Evolutionary conservation across 2,888 invertebrate genomes (phyloP).

Genomic region (Caenorhabditis sp.): DNA sequence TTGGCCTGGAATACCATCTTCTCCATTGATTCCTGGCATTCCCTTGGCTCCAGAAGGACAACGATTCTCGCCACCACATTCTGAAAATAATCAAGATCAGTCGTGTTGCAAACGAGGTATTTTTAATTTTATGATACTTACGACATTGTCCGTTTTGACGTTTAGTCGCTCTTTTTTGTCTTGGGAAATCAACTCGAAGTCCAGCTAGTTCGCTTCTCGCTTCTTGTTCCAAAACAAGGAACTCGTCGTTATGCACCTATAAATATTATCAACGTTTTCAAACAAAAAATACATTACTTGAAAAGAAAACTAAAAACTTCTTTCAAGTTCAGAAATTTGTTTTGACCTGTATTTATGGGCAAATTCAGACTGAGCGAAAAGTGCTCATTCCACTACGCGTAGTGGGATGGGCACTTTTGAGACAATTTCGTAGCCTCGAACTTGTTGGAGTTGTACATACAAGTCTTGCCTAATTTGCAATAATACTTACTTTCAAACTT

Average conservation of each 20-base stretch:
- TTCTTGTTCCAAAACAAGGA: conserved; percentile 35
- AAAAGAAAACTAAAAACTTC: too few species aligned
- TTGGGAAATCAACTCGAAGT: conserved; percentile 15
- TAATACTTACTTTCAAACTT: conserved; percentile 23
- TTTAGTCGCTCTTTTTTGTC: conserved; percentile 28
- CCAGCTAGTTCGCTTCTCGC: conserved; percentile 28
- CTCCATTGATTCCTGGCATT: conserved; percentile 34
- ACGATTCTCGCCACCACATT: conserved; percentile 27
- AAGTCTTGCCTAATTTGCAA: too few species aligned
- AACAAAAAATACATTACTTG: not conserved
- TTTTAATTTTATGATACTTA: conserved; percentile 15
- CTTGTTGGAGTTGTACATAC: too few species aligned
- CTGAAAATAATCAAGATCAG: conserved; percentile 19
- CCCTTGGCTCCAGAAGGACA: conserved; percentile 44
- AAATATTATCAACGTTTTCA: conserved; percentile 1
- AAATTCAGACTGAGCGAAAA: too few species aligned
- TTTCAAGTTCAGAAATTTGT: too few species aligned
- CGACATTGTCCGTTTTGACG: conserved; percentile 37
- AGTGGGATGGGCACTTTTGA: too few species aligned
- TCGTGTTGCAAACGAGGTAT: not conserved
- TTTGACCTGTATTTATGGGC: too few species aligned
- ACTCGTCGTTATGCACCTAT: conserved; percentile 41
- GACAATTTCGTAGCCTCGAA: too few species aligned
- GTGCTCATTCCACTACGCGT: too few species aligned
- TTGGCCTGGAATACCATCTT: conserved; percentile 36